phyloP scores from a whole-genome alignment of 2,113 vertebrate genomes.

The Notothenia coriiceps region DNA sequence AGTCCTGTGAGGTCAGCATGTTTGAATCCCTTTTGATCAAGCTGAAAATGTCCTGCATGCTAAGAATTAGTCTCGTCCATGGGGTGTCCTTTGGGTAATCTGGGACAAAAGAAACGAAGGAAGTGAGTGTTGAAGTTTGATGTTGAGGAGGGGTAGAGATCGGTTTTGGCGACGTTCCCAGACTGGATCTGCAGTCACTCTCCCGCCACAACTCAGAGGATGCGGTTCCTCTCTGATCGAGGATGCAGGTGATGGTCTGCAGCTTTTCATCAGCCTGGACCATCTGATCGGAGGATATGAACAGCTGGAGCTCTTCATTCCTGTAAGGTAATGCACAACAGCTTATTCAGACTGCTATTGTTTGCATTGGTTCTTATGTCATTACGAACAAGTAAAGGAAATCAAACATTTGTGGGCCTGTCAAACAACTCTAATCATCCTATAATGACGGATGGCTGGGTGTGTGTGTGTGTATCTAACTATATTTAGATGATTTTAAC shows the following conservation, averaged over 20 bases:
- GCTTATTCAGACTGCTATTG: neutral
- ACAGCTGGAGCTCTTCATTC: conserved; percentile 88
- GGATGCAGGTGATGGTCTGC: conserved; percentile 15
- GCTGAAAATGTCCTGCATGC: conserved; percentile 20
- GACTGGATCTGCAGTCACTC: conserved; percentile 1
- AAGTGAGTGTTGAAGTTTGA: neutral
- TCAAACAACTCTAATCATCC: too few species aligned
- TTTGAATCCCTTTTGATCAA: conserved; percentile 27
- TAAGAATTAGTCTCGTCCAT: conserved; percentile 29
- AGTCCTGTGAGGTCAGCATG: neutral
- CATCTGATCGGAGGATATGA: conserved; percentile 85
- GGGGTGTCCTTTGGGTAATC: neutral
- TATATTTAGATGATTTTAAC: too few species aligned
- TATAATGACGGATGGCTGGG: too few species aligned
- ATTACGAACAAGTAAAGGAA: neutral
- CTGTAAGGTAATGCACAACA: conserved; percentile 71
- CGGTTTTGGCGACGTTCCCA: neutral
- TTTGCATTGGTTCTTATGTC: neutral
- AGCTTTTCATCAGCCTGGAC: conserved; percentile 60
- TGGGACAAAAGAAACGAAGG: conserved; percentile 10
- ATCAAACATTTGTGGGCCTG: too few species aligned
- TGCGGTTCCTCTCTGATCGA: conserved; percentile 8
- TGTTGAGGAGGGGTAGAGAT: neutral
- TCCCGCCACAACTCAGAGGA: conserved; percentile 1
- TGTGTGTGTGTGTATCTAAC: too few species aligned